phyloP scores from a whole-genome alignment of 1,140 invertebrate species.

The Pachyrhynchus sulphureomaculatus region DNA sequence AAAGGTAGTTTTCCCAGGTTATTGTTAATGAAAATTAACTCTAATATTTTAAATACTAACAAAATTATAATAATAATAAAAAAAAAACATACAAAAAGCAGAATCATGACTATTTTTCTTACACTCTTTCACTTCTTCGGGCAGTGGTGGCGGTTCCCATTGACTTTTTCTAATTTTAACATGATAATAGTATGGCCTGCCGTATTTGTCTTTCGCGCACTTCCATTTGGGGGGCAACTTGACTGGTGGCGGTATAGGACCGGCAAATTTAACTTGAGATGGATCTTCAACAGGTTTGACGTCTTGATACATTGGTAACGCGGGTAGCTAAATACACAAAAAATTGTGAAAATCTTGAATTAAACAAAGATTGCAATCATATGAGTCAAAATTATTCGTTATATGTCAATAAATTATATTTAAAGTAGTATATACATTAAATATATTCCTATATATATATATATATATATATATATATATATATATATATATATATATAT shows the following conservation, averaged over 20 bases:
- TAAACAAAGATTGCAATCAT: not conserved
- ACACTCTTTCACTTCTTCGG: constrained; percentile 49
- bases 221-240: constrained; percentile 87
- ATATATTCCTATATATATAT: no score
- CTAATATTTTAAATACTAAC: no score
- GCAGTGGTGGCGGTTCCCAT: constrained; percentile 77
- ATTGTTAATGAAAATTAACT: no score
- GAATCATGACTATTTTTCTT: no score
- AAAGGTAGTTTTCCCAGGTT: no score
- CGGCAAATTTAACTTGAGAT: constrained; percentile 41
- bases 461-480: no score
- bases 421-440: no score
- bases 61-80: no score
- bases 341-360: not conserved
- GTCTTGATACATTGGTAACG: constrained; percentile 19
- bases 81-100: no score
- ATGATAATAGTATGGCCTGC: constrained; percentile 91
- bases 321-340: not conserved
- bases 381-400: no score
- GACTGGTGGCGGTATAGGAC: constrained; percentile 55
- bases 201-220: constrained; percentile 74
- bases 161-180: constrained; percentile 78
- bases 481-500: no score
- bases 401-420: no score
- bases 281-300: constrained; percentile 9